Evolutionary conservation across 2,113 vertebrate species (phyloP).

Genomic region (Cnemophilus loriae): DNA sequence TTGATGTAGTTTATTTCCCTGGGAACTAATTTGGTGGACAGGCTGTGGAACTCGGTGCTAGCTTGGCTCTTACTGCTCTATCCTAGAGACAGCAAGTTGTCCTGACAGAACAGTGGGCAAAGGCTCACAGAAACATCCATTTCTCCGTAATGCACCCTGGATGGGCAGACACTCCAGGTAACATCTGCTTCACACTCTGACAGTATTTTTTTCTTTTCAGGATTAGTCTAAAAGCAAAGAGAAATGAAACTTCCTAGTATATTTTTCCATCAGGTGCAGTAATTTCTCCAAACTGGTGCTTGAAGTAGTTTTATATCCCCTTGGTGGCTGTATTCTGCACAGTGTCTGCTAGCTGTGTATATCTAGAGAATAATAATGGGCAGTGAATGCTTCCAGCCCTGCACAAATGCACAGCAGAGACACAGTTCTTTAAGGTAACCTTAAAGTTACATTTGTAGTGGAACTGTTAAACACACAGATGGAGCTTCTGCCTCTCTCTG

Average conservation of each 20-base stretch:
- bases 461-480: neutral
- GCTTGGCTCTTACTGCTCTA: neutral
- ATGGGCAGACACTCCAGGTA: slow-evolving; percentile 84
- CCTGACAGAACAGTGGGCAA: slow-evolving; percentile 78
- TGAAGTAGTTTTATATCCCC: neutral
- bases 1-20: neutral
- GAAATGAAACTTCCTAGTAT: neutral
- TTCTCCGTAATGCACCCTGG: slow-evolving; percentile 84
- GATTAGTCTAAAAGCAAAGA: neutral
- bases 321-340: neutral
- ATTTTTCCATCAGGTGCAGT: neutral
- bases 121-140: slow-evolving; percentile 73
- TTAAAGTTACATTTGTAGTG: neutral
- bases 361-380: neutral
- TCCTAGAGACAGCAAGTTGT: slow-evolving; percentile 82
- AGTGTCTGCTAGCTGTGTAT: neutral
- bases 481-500: neutral
- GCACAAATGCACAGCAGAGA: neutral
- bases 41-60: neutral
- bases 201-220: neutral
- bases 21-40: neutral
- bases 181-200: neutral
- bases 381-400: neutral
- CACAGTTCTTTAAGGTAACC: neutral
- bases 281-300: neutral